phyloP scores from a whole-genome alignment of 2,797 vertebrate species.

The Telmatherina bonti region DNA sequence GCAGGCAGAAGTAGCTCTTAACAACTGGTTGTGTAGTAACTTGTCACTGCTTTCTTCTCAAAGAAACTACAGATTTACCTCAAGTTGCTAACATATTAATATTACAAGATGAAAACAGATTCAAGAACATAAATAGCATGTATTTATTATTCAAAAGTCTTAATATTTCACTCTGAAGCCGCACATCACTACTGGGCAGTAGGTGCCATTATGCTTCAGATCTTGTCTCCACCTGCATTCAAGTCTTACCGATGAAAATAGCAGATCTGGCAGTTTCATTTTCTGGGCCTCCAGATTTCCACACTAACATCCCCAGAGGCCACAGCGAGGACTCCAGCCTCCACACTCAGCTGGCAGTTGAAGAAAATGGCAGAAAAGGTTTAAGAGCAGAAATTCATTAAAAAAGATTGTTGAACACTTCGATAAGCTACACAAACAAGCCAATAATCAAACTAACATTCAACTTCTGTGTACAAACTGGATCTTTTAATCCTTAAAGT shows the following conservation, averaged over 20 bases:
- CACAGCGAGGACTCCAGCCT: slow-evolving; percentile 87
- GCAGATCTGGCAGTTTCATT: slow-evolving; percentile 41
- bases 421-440: not conserved
- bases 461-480: not conserved
- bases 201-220: not conserved
- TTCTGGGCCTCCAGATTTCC: slow-evolving; percentile 88
- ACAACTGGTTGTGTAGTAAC: too few species aligned
- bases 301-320: slow-evolving; percentile 86
- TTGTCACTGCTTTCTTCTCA: too few species aligned
- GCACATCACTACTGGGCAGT: not conserved
- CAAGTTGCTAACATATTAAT: too few species aligned
- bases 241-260: not conserved
- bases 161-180: too few species aligned
- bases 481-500: not conserved
- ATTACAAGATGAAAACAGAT: too few species aligned
- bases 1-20: too few species aligned
- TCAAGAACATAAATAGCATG: too few species aligned
- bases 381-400: not conserved
- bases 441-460: not conserved
- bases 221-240: not conserved
- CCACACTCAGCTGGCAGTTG: slow-evolving; percentile 85
- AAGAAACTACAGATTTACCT: too few species aligned
- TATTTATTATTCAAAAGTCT: too few species aligned
- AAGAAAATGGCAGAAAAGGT: not conserved
- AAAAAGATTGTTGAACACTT: not conserved